Evolutionary conservation across 2,888 invertebrate genomes (phyloP).

Genomic region (Meiosimyza decipiens): DNA sequence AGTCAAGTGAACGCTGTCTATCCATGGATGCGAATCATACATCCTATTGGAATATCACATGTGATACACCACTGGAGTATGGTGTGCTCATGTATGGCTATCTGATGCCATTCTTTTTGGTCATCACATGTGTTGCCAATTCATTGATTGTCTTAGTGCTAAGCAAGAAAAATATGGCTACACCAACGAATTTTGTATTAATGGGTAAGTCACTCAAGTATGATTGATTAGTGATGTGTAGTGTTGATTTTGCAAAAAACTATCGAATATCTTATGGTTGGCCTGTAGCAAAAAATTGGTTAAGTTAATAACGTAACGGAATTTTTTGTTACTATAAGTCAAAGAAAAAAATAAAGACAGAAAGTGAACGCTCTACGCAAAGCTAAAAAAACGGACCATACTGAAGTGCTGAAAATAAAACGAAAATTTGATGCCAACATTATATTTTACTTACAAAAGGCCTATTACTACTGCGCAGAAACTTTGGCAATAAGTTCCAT

Average conservation of each 20-base stretch:
- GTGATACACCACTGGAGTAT: constrained; percentile 63
- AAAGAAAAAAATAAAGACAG: too few species aligned
- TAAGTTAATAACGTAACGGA: too few species aligned
- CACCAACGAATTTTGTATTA: constrained; percentile 91
- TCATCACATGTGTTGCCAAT: constrained; percentile 91
- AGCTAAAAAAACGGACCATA: too few species aligned
- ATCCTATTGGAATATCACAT: constrained; percentile 65
- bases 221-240: not conserved
- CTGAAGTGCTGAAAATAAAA: too few species aligned
- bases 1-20: constrained; percentile 50
- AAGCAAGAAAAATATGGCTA: constrained; percentile 87
- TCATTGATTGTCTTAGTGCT: constrained; percentile 90
- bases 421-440: too few species aligned
- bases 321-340: too few species aligned
- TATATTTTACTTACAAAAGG: too few species aligned
- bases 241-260: not conserved
- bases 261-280: too few species aligned
- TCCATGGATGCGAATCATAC: constrained; percentile 52
- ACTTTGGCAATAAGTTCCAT: too few species aligned
- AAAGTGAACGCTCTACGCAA: too few species aligned
- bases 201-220: constrained; percentile 70
- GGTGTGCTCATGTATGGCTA: constrained; percentile 65
- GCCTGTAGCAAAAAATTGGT: too few species aligned
- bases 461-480: too few species aligned
- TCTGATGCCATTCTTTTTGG: constrained; percentile 80